Evolutionary conservation across 2,888 invertebrate genomes (phyloP).

Genomic region (Drosophila tanythrix): DNA sequence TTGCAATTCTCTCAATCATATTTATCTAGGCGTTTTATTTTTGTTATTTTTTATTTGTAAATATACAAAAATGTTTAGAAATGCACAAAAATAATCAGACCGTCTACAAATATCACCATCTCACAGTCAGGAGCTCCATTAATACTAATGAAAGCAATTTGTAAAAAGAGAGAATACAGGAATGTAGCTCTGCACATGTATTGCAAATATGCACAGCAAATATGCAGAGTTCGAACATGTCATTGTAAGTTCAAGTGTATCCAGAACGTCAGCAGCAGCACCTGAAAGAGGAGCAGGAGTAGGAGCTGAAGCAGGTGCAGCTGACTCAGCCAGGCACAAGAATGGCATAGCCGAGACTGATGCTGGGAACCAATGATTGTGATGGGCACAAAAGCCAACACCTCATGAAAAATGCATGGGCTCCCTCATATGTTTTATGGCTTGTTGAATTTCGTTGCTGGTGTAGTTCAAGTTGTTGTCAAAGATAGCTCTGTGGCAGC

Average conservation of each 20-base stretch:
- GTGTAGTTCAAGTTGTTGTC: constrained; percentile 75
- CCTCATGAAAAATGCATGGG: constrained; percentile 83
- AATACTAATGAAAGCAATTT: constrained; percentile 78
- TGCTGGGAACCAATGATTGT: constrained; percentile 54
- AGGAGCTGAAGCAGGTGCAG: constrained; percentile 18
- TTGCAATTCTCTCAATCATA: neutral
- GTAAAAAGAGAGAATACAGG: constrained; percentile 43
- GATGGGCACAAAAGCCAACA: constrained; percentile 83
- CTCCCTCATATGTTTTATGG: constrained; percentile 83
- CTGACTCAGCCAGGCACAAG: constrained; percentile 40
- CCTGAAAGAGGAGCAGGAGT: constrained; percentile 12
- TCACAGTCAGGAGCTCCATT: constrained; percentile 53
- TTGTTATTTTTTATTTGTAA: constrained; percentile 3
- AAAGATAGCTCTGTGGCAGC: constrained; percentile 62
- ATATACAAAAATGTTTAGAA: constrained; percentile 41
- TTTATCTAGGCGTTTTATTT: neutral
- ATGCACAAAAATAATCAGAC: constrained; percentile 35
- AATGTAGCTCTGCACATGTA: constrained; percentile 40
- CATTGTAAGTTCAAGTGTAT: constrained; percentile 80
- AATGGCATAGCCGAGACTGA: constrained; percentile 18
- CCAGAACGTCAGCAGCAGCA: constrained; percentile 38
- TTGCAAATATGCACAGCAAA: constrained; percentile 55
- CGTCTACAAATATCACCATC: constrained; percentile 35
- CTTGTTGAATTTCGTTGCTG: constrained; percentile 81
- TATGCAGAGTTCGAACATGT: constrained; percentile 74